A percentile compares a stretch with the other conserved stretches of the same genome.
Evolutionary conservation across 1,140 invertebrate species (phyloP).

Genomic region (Drosophila malerkotliana): DNA sequence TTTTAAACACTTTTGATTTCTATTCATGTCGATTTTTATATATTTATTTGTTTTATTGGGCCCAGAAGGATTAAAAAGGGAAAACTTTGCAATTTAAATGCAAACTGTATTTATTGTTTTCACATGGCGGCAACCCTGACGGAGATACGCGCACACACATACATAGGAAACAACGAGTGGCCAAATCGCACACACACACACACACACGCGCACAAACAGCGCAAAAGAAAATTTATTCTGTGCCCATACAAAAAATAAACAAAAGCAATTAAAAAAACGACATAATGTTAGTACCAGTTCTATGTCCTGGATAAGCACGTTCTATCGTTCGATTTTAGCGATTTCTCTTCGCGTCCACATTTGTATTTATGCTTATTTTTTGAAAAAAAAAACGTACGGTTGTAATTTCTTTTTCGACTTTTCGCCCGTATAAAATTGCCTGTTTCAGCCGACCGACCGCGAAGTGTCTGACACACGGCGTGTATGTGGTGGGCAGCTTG

Average conservation of each 20-base stretch:
- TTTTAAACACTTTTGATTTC: background rate
- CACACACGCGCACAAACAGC: constrained; percentile 61
- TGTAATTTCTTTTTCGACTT: constrained; percentile 57
- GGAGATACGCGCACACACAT: constrained; percentile 66
- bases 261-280: constrained; percentile 79
- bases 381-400: background rate
- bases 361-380: constrained; percentile 1
- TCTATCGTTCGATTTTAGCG: constrained; percentile 43
- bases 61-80: background rate
- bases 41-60: background rate
- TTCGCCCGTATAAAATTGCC: constrained; percentile 74
- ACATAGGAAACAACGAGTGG: constrained; percentile 59
- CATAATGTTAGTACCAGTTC: constrained; percentile 69
- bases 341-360: constrained; percentile 20
- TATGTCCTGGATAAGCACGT: constrained; percentile 56
- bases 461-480: constrained; percentile 74
- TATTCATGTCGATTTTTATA: background rate
- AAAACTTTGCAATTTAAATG: background rate
- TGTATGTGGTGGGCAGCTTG: constrained; percentile 76
- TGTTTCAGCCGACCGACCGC: constrained; percentile 71
- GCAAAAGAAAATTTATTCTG: constrained; percentile 78
- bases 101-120: constrained; percentile 18
- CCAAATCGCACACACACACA: constrained; percentile 37
- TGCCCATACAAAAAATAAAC: constrained; percentile 80
- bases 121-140: constrained; percentile 40